Evolutionary conservation across 2,888 invertebrate genomes (phyloP).

Genomic region (Cephus pulcher): DNA sequence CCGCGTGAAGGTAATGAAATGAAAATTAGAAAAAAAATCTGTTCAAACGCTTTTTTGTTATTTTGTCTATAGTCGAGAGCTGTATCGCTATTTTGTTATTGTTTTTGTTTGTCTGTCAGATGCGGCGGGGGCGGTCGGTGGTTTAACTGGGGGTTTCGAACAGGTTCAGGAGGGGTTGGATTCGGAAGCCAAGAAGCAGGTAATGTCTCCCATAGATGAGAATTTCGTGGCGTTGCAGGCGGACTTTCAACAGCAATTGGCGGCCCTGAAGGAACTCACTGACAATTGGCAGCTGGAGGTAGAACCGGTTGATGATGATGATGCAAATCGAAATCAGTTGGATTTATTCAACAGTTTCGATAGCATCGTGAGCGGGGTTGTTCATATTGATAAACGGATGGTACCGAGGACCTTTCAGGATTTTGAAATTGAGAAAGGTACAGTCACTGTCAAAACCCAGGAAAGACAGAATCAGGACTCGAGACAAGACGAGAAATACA

Average conservation of each 20-base stretch:
- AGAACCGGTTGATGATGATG: conserved; percentile 33
- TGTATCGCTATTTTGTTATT: not conserved
- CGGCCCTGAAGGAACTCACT: conserved; percentile 50
- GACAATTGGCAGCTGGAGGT: conserved; percentile 52
- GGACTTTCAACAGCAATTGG: conserved; percentile 57
- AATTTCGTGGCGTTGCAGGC: conserved; percentile 60
- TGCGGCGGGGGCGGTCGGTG: conserved; percentile 50
- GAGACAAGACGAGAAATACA: not conserved
- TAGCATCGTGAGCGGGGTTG: conserved; percentile 24
- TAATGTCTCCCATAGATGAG: conserved; percentile 58
- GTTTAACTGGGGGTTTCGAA: conserved; percentile 45
- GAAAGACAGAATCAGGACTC: conserved; percentile 20
- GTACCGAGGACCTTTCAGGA: conserved; percentile 40
- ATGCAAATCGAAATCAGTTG: conserved; percentile 44
- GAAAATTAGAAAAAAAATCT: not conserved
- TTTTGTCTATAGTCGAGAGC: not conserved
- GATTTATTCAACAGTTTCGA: conserved; percentile 47
- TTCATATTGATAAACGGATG: conserved; percentile 42
- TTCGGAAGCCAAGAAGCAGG: conserved; percentile 61
- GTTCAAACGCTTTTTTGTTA: not conserved
- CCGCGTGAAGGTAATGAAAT: conserved; percentile 53
- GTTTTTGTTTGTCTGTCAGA: conserved; percentile 31
- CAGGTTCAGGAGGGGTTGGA: conserved; percentile 45
- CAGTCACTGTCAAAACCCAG: conserved; percentile 30
- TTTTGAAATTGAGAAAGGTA: conserved; percentile 17